A percentile compares a stretch with the other conserved stretches of the same genome.
These are phyloP conservation scores for Pycnomerus fuliginosus DNA, from an alignment of 2,888 invertebrate species.

Conservation along the genomic window DNA sequence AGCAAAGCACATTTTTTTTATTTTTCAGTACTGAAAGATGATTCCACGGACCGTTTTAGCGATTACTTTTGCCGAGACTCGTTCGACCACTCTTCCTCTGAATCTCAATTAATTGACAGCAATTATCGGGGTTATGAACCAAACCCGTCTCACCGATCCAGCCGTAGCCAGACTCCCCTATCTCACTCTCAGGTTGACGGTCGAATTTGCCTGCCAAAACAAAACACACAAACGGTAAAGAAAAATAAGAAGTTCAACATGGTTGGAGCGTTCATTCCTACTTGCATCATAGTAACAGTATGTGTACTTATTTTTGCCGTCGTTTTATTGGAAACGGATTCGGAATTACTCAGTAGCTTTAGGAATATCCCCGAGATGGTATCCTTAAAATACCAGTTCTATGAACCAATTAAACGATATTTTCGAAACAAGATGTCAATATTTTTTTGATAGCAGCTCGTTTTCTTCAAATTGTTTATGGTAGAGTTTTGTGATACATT, in stretches of 20 bases:
- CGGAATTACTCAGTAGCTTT: constrained; percentile 66
- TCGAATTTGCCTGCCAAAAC: constrained; percentile 43
- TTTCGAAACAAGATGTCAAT: constrained; percentile 63
- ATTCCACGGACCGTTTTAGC: constrained; percentile 55
- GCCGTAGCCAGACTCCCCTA: constrained; percentile 55
- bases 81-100: constrained; percentile 77
- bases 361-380: constrained; percentile 76
- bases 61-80: constrained; percentile 76
- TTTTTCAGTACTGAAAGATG: constrained; percentile 49
- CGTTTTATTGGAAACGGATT: constrained; percentile 77
- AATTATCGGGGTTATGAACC: constrained; percentile 49
- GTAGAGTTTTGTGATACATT: no score
- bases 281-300: constrained; percentile 72
- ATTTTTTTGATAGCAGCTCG: constrained; percentile 58
- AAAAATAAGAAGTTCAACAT: constrained; percentile 61
- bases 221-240: constrained; percentile 28
- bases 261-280: constrained; percentile 73
- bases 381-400: constrained; percentile 75
- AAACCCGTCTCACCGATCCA: constrained; percentile 54
- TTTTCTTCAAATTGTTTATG: no score
- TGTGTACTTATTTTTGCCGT: constrained; percentile 68
- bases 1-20: no score
- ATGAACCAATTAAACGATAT: constrained; percentile 80
- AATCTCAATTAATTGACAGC: constrained; percentile 64
- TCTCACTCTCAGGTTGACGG: constrained; percentile 50